These are phyloP conservation scores for Ichneumoninae sp. DNA, from an alignment of 2,888 invertebrate genomes.

Conservation along the genomic window DNA sequence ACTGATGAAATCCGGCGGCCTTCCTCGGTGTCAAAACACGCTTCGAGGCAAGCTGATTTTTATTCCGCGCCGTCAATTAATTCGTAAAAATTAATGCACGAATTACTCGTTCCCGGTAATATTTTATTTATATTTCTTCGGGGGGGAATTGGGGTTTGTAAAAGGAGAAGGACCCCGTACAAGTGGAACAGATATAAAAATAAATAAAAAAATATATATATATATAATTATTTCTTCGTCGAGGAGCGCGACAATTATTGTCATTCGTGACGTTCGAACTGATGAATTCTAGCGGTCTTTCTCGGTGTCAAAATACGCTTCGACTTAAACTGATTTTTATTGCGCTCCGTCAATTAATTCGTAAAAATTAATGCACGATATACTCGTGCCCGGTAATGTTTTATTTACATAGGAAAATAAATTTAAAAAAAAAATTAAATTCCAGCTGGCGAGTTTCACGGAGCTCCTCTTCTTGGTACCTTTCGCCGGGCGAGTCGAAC, in stretches of 20 bases:
- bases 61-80: not conserved
- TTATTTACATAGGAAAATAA: not conserved
- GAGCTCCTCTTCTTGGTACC: not conserved
- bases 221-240: constrained; percentile 22
- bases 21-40: too few relatives aligned
- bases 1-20: not conserved
- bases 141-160: too few relatives aligned
- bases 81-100: not conserved
- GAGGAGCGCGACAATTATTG: constrained; percentile 12
- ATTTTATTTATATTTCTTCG: not conserved
- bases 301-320: too few relatives aligned
- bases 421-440: not conserved
- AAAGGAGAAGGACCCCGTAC: too few relatives aligned
- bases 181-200: too few relatives aligned
- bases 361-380: not conserved
- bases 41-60: not conserved
- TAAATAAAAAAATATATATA: too few relatives aligned
- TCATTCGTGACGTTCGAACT: not conserved
- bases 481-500: constrained; percentile 7
- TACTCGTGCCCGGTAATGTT: not conserved
- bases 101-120: not conserved
- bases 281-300: too few relatives aligned
- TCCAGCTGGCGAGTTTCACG: not conserved
- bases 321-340: too few relatives aligned
- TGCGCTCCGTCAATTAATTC: not conserved